These are phyloP conservation scores for Dromas ardeola DNA, from an alignment of 2,113 vertebrate genomes.

Conservation along the genomic window DNA sequence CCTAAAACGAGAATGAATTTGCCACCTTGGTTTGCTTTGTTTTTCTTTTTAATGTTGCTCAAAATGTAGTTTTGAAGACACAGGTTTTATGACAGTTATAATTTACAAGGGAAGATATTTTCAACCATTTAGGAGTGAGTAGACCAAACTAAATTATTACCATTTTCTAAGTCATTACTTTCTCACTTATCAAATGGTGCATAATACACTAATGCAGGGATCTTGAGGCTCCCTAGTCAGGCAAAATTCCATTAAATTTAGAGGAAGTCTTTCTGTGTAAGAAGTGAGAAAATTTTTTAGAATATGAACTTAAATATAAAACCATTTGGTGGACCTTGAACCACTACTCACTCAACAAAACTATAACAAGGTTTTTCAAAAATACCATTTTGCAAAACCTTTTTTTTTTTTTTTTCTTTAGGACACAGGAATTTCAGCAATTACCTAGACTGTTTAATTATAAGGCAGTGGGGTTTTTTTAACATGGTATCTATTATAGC, in stretches of 20 bases:
- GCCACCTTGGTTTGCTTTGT: background rate
- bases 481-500: background rate
- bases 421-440: background rate
- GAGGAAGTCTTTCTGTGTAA: background rate
- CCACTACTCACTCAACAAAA: background rate
- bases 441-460: background rate
- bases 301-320: background rate
- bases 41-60: background rate
- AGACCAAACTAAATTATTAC: conserved; percentile 28
- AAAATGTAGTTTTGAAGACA: background rate
- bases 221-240: background rate
- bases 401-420: background rate
- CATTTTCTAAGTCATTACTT: conserved; percentile 37
- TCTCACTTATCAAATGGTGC: conserved; percentile 6
- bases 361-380: background rate
- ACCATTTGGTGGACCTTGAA: background rate
- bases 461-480: background rate
- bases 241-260: background rate
- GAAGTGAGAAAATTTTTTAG: background rate
- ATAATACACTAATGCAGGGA: background rate
- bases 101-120: background rate
- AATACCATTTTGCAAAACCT: background rate
- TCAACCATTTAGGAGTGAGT: background rate
- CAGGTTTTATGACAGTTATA: background rate
- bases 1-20: background rate